These are phyloP conservation scores for Drosophila ambigua DNA, from an alignment of 1,140 invertebrate species.

Conservation along the genomic window DNA sequence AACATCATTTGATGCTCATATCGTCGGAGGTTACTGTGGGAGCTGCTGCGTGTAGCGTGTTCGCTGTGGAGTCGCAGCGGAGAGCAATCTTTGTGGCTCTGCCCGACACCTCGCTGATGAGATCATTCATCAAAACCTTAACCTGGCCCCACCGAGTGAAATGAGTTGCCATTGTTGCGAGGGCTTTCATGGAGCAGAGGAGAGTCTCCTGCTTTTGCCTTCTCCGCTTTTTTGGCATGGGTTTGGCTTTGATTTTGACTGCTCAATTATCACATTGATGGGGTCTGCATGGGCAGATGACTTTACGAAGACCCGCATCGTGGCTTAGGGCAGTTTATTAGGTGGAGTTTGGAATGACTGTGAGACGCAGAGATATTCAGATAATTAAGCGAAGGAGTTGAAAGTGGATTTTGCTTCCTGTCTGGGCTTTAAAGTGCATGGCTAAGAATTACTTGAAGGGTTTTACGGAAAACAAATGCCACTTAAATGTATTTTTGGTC, in stretches of 20 bases:
- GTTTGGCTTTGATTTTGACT: slow-evolving; percentile 60
- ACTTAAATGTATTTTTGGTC: no score
- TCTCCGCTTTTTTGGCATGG: slow-evolving; percentile 35
- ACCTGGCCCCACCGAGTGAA: slow-evolving; percentile 55
- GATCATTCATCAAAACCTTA: slow-evolving; percentile 81
- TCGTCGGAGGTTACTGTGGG: slow-evolving; percentile 31
- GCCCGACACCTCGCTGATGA: slow-evolving; percentile 81
- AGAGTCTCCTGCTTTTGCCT: slow-evolving; percentile 26
- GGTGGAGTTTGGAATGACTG: not conserved
- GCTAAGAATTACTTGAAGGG: no score
- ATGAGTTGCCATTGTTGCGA: slow-evolving; percentile 80
- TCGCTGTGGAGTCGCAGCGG: not conserved
- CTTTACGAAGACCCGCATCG: slow-evolving; percentile 24
- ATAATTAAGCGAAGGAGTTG: not conserved
- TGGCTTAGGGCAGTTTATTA: slow-evolving; percentile 17
- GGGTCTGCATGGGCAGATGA: slow-evolving; percentile 1
- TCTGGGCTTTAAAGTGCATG: no score
- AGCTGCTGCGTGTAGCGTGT: slow-evolving; percentile 15
- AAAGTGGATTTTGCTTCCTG: not conserved
- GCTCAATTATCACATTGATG: slow-evolving; percentile 69
- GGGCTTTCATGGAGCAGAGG: slow-evolving; percentile 17
- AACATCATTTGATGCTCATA: slow-evolving; percentile 52
- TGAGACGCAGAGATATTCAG: not conserved
- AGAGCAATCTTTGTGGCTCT: slow-evolving; percentile 63
- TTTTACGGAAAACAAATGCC: no score